Evolutionary conservation across 2,113 vertebrate species (phyloP).

Genomic region (Melospiza georgiana): DNA sequence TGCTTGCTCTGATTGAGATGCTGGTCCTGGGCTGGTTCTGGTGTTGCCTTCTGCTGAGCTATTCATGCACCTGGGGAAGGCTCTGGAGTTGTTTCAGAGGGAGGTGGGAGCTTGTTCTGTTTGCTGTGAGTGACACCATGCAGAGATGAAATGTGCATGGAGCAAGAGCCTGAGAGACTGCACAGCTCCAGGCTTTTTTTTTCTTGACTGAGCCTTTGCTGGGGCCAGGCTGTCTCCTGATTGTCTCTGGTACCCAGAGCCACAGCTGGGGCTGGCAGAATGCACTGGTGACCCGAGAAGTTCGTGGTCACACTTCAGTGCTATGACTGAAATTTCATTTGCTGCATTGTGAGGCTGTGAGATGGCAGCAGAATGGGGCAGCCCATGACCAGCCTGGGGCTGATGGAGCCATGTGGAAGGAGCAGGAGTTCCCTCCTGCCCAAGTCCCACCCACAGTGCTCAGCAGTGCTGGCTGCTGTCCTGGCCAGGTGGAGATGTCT

Average conservation of each 20-base stretch:
- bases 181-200: too few relatives aligned
- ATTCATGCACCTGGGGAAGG: fast-evolving
- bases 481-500: not conserved
- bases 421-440: not conserved
- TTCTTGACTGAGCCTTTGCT: not conserved
- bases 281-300: not conserved
- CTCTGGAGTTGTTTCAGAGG: not conserved
- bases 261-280: not conserved
- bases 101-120: not conserved
- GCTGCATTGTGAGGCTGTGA: not conserved
- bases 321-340: not conserved
- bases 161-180: not conserved
- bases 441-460: not conserved
- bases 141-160: fast-evolving
- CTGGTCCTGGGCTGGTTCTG: not conserved
- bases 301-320: not conserved
- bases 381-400: not conserved
- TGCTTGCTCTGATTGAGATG: fast-evolving
- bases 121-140: fast-evolving
- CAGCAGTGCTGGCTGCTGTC: not conserved
- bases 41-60: not conserved
- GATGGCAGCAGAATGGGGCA: not conserved
- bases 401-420: not conserved
- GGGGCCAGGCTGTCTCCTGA: not conserved
- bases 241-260: not conserved